Evolutionary conservation across 2,113 vertebrate species (phyloP), one percentile per base, ranked within the genome.

Genomic region (Ornithorhynchus anatinus): DNA sequence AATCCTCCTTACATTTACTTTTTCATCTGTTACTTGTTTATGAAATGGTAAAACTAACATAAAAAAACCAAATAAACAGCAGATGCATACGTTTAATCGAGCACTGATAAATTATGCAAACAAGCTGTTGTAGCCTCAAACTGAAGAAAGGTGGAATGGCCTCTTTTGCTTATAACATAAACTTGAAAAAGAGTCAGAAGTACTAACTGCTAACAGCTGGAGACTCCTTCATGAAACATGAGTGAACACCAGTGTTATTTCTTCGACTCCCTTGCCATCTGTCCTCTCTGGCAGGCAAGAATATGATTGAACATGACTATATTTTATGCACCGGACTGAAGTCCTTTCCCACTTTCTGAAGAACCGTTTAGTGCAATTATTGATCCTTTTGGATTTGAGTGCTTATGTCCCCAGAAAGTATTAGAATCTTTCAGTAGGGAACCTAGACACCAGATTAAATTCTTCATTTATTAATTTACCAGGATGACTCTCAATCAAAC

Each of bases 31-130:
- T 2, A 27, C 39, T 7, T 58, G 7, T 70, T 59, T 43, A 38
- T 51, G 22, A 71, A 65, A 72, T 31, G 15, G 3, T 48, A 64
- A 33, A 23, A 44, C 66, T 44, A 63, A 42, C 35, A 72, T 75
- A 57, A 62, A 3, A 22, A 70, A 38, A 27, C 48, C 75, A 69
- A 73, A 48, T 70, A 72, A 72, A 58, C 25, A 29, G 32, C 51
- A 70, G 75, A 17, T 50, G 5, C 61, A 52, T 80, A 71, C n/a
- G 57, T 72, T 70, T 15, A 67, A 17, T 60, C 72, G 43, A 40
- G 22, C 43, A n/a, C 62, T 53, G 69, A 58, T 52, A 72, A 53
- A 84, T 80, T 47, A 77, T 45, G 53, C 48, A 66, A 59, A 71
- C 15, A 64, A 38, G 65, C 10, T n/a, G 25, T 52, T 79, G 59